Percentiles rank a stretch among this genome's conserved stretches.
Evolutionary conservation across 2,797 vertebrate genomes (phyloP).

Genomic region (Sebastes vulpes): DNA sequence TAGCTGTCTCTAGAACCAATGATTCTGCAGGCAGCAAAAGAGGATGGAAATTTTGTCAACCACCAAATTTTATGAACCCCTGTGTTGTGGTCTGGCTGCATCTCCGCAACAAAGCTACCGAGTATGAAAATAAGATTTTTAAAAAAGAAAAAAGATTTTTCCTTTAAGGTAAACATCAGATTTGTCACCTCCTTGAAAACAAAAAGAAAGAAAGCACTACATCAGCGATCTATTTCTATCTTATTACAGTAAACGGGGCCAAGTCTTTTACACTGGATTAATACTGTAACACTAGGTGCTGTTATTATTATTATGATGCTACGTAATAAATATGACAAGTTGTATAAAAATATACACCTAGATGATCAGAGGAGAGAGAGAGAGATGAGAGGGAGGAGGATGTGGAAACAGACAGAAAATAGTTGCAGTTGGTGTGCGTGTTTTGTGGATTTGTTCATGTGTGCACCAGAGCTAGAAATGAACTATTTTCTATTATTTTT

Average conservation of each 20-base stretch:
- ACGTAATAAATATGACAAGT: slow-evolving; percentile 76
- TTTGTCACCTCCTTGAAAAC: background rate
- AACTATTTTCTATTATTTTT: no score
- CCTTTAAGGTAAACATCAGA: background rate
- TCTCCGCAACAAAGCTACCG: background rate
- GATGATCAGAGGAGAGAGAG: slow-evolving; percentile 14
- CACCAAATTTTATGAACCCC: background rate
- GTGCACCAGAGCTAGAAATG: background rate
- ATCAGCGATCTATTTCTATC: background rate
- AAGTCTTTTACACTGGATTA: slow-evolving; percentile 3
- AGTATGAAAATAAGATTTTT: background rate
- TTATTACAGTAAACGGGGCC: background rate
- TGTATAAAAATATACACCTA: slow-evolving; percentile 73
- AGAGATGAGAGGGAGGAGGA: background rate
- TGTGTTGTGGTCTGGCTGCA: background rate
- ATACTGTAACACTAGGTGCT: slow-evolving; percentile 8
- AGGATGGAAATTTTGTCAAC: background rate
- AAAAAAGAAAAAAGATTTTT: no score
- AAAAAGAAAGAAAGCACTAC: background rate
- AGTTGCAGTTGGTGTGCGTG: background rate
- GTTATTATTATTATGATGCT: slow-evolving; percentile 29
- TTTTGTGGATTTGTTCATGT: background rate
- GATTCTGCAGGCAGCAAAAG: background rate
- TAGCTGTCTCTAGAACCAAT: no score
- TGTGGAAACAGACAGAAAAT: background rate